A percentile compares a stretch with the other conserved stretches of the same genome.
Conservation (phyloP, 2,797 vertebrate species). For the Takifugu ocellatus region DNA sequence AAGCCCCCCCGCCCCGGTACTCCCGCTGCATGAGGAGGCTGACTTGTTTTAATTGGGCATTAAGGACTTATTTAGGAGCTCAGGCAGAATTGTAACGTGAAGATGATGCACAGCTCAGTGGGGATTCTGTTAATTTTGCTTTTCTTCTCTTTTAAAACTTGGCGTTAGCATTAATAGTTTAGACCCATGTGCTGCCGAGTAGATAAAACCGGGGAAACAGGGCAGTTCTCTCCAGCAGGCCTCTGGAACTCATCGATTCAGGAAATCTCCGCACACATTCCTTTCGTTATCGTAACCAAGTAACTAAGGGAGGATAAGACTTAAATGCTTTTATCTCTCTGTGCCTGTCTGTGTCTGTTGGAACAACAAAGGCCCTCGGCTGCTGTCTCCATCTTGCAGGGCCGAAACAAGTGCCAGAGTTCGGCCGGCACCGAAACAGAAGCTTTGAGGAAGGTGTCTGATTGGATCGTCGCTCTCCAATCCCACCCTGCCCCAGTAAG, state of each 20-base stretch:
- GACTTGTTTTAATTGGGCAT: slow-evolving; percentile 17
- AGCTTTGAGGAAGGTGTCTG: slow-evolving; percentile 16
- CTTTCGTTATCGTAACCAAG: slow-evolving; percentile 1
- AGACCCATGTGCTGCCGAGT: slow-evolving; percentile 26
- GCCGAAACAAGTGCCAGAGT: slow-evolving; percentile 36
- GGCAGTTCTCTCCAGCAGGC: slow-evolving; percentile 25
- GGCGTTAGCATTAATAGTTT: slow-evolving; percentile 43
- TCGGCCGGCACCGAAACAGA: slow-evolving; percentile 41
- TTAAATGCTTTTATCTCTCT: neutral
- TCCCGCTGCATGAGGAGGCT: slow-evolving; percentile 28
- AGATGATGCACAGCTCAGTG: slow-evolving; percentile 24
- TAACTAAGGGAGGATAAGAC: slow-evolving; percentile 9
- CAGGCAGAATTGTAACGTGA: slow-evolving; percentile 16
- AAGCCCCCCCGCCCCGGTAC: slow-evolving; percentile 8
- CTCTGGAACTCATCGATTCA: slow-evolving; percentile 28
- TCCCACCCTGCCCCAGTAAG: slow-evolving; percentile 17
- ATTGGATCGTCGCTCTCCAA: slow-evolving; percentile 47
- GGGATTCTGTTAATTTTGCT: slow-evolving; percentile 21
- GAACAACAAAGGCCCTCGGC: slow-evolving; percentile 34
- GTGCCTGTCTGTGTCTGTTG: slow-evolving; percentile 4
- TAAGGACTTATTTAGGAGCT: slow-evolving; percentile 12
- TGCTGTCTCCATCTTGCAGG: slow-evolving; percentile 21
- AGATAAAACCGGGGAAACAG: slow-evolving; percentile 30
- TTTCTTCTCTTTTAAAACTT: slow-evolving; percentile 31
- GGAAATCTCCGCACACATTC: slow-evolving; percentile 17